Base-by-base conservation (phyloP, 1,140 invertebrate species). In the Aphelenchoides fujianensis region DNA sequence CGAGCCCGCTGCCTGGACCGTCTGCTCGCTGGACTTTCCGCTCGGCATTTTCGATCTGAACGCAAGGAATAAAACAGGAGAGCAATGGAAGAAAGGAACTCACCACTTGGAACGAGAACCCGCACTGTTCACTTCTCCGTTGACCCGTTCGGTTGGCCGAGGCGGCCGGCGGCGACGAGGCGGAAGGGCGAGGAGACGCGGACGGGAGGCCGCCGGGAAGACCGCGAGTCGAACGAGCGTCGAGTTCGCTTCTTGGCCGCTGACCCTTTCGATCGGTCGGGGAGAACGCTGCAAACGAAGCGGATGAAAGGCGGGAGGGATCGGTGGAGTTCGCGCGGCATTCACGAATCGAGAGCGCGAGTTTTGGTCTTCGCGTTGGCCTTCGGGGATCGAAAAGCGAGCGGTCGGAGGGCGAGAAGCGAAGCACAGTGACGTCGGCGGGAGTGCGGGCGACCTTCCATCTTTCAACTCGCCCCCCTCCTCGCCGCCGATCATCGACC, bases 381-480 rank as follows among this genome's bases (percentile, higher is more conserved):
- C 23, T 48, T 48, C 23, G 41, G 23, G 41, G 41, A 48, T 48
- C 23, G 41, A 48, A 48, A 48, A 48, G 41, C 41, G 23, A 48
- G 12, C 12, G 23, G 23, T 23, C 23, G 12, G 23, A 48, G 23
- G 12, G 41, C 12, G 41, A 48, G 23, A 48, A 48, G 23, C 41
- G 41, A 48, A 48, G 41, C 41, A 48, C 41, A 48, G 23, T 48
- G 12, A 48, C 41, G 41, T 48, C 41, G 23, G 41, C 41, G 23
- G 23, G 41, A 48, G 23, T 16, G 23, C 41, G 12, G 23, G 12
- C 12, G 41, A 23, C 41, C 41, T 48, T 48, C 41, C 41, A 48
- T 48, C 41, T 48, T 48, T 48, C 41, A 48, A 48, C 41, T 48
- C n/a, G n/a, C n/a, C n/a, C n/a, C n/a, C n/a, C n/a, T n/a, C n/a